Base-by-base conservation (phyloP, 2,888 invertebrate genomes). In the Arrhopalites spinosus region DNA sequence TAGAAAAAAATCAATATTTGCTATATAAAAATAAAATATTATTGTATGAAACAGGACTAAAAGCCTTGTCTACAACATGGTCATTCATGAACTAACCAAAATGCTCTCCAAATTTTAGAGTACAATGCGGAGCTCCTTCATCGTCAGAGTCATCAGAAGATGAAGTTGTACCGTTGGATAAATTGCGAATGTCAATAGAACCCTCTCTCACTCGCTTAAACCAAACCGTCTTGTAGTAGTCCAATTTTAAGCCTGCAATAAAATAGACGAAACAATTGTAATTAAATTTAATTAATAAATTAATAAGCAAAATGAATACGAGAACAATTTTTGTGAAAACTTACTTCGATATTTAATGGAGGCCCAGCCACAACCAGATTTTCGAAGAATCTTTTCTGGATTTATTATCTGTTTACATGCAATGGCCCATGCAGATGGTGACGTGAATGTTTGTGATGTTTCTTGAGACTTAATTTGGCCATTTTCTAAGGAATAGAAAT, bases 291-390 rank as follows among this genome's bases (percentile, higher is more conserved):
- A n/a, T n/a, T n/a, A n/a, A n/a, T n/a, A n/a, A 59, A 20, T 29
- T 47, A 47, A 47, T 47, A 15, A 47, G 8, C 47, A 47, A 13
- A 47, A 47, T 59, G 23, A 8, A 59, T 13, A 23, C 27, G 11
- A 2, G 43, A n/a, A n/a, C n/a, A n/a, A n/a, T n/a, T n/a, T n/a
- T n/a, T n/a, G 36, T 3, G 1, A n/a, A 50, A 29, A n/a, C 75
- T 23, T 67, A 86, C 93, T 92, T 47, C 94, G 76, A 68, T 82
- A 82, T 77, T 83, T 83, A 61, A 83, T 94, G 1, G 94, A 94
- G 1, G 94, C 94, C 95, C 96, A 95, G 1, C 95, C 95, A 87
- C 95, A 95, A 0, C 95, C 95, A 53, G 94, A 94, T 84, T 94
- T 93, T 29, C 81, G 70, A 61, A 77, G 75, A 64, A 80, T 80